Evolutionary conservation across 2,113 vertebrate species (phyloP), one percentile per base, ranked within the genome.

Genomic region (Corythoichthys haematopterus): DNA sequence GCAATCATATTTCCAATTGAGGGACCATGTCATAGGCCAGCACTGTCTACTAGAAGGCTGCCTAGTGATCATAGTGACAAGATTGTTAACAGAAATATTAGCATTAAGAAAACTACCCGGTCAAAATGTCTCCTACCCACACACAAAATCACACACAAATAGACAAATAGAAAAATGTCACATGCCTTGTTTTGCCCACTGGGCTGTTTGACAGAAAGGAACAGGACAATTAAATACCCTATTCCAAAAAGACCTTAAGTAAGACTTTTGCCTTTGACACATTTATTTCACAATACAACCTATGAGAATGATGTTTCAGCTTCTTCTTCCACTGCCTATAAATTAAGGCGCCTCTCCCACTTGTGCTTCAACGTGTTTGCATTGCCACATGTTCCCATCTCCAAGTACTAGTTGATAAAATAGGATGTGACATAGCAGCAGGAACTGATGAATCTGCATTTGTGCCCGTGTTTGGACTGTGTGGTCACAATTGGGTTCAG

Each of bases 361-460:
- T 61, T 64, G 40, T 63, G 68, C 8, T 46, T 15, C 40, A 13
- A 48, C 35, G 71, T 35, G 65, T 70, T 36, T 65, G 28, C 6
- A 53, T 65, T 40, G 64, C 10, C 48, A 65, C 66, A 57, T 9
- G 13, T 47, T 20, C 38, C 35, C 53, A 50, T 7, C 50, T 63
- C 71, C 51, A 51, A 56, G 43, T 45, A 48, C 40, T 43, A 43
- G 40, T 43, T 43, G 48, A 64, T 51, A 64, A 60, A 72, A 63
- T 53, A 62, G 72, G 79, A 83, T 71, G 73, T 80, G 73, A 79
- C 75, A 65, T 65, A 56, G 28, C 36, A 45, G 64, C 75, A 72
- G 72, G 82, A 83, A 82, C 74, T 81, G 81, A 83, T 83, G 79
- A 84, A 75, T 79, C 37, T 13, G 80, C 84, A 66, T 74, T 84